Evolutionary conservation across 1,140 invertebrate species (phyloP).

Genomic region (Lordiphosa clarofinis): DNA sequence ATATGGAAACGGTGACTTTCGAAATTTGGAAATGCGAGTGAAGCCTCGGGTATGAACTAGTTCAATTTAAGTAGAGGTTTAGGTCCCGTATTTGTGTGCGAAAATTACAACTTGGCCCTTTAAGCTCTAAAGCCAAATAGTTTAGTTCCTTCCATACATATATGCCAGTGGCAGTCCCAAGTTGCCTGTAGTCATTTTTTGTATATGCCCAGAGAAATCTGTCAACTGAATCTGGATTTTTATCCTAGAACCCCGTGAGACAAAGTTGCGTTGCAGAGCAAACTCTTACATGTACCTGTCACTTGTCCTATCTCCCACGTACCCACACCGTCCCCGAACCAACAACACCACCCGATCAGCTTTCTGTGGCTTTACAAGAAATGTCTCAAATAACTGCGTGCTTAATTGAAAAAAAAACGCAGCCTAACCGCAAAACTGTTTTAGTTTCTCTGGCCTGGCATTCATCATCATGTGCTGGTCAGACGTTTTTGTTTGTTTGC

Average conservation of each 20-base stretch:
- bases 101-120: no score
- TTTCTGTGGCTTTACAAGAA: constrained; percentile 41
- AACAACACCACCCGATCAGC: constrained; percentile 33
- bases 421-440: constrained; percentile 43
- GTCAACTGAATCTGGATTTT: constrained; percentile 1
- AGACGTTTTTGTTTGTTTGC: constrained; percentile 16
- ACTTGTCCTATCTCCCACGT: constrained; percentile 9
- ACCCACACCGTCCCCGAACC: background rate
- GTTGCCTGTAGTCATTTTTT: no score
- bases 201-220: background rate
- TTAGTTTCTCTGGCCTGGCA: constrained; percentile 29
- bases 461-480: constrained; percentile 11
- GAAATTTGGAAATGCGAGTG: no score
- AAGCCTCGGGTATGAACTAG: no score
- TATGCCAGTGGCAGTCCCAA: no score
- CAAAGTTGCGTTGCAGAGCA: background rate
- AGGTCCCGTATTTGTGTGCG: no score
- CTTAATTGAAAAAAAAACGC: constrained; percentile 58
- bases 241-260: constrained; percentile 8
- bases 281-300: background rate
- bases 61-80: no score
- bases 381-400: constrained; percentile 47
- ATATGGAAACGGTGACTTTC: no score
- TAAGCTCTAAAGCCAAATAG: no score
- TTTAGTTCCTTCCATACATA: no score